These are phyloP conservation scores for Sebastolobus altivelis DNA, from an alignment of 2,797 vertebrate genomes.

Conservation along the genomic window DNA sequence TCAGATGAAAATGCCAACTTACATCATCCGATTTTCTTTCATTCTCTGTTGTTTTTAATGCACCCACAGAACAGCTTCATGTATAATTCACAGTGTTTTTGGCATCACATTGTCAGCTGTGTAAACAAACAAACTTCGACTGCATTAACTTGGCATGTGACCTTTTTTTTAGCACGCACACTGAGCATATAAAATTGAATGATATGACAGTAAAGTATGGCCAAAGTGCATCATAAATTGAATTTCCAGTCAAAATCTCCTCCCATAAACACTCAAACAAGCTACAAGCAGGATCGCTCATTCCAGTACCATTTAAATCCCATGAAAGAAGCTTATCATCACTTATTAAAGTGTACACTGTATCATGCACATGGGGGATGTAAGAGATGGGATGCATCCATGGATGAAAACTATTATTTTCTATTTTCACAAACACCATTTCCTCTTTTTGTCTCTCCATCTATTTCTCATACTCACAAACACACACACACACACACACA, in stretches of 20 bases:
- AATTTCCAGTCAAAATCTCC: constrained; percentile 3
- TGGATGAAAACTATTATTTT: constrained; percentile 51
- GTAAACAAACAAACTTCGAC: constrained; percentile 13
- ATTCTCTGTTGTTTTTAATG: constrained; percentile 29
- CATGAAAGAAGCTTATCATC: constrained; percentile 30
- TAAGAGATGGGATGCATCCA: constrained; percentile 31
- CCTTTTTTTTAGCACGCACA: constrained; percentile 19
- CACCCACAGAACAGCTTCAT: constrained; percentile 29
- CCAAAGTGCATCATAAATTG: constrained; percentile 1
- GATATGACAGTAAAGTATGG: constrained; percentile 19
- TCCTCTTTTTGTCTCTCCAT: constrained; percentile 20
- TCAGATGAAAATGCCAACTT: constrained; percentile 11
- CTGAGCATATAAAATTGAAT: constrained; percentile 12
- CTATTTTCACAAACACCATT: constrained; percentile 46
- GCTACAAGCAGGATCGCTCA: constrained; percentile 9
- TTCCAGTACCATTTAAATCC: constrained; percentile 19
- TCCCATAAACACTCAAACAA: constrained; percentile 11
- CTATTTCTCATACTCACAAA: neutral
- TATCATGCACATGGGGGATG: constrained; percentile 8
- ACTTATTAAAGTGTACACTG: constrained; percentile 14
- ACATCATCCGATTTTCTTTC: neutral
- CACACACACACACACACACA: neutral
- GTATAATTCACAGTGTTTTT: constrained; percentile 54
- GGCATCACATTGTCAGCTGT: constrained; percentile 23
- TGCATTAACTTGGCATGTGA: constrained; percentile 35